A percentile compares a stretch with the other conserved stretches of the same genome.
phyloP scores from a whole-genome alignment of 2,888 invertebrate species.

The Resseliella maxima region DNA sequence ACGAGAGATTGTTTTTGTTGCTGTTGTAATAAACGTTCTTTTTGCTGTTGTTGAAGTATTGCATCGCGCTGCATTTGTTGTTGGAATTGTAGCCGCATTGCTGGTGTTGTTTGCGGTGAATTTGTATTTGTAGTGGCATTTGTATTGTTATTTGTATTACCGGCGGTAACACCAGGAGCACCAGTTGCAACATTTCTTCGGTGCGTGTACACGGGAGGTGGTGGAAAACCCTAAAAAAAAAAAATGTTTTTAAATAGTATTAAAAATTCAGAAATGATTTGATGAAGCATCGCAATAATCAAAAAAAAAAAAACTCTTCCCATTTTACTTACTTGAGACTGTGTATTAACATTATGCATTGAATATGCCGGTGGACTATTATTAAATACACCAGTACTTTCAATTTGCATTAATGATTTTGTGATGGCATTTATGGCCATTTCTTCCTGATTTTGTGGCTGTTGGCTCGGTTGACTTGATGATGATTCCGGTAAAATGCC shows the following conservation, averaged over 20 bases:
- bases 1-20: conserved; percentile 85
- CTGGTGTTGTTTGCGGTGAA: conserved; percentile 53
- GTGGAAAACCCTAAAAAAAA: conserved; percentile 64
- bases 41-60: conserved; percentile 65
- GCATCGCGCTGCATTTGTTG: conserved; percentile 63
- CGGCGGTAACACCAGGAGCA: no score
- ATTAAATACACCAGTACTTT: conserved; percentile 69
- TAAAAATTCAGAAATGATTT: neutral
- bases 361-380: conserved; percentile 61
- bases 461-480: conserved; percentile 61
- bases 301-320: neutral
- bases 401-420: conserved; percentile 89
- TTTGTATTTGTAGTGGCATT: neutral
- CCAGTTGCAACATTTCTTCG: conserved; percentile 63
- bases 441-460: conserved; percentile 71
- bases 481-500: neutral
- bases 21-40: conserved; percentile 79
- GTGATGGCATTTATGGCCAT: conserved; percentile 91
- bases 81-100: conserved; percentile 56
- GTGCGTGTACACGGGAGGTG: conserved; percentile 65
- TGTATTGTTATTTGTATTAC: conserved; percentile 60
- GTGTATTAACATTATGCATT: conserved; percentile 59
- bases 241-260: neutral
- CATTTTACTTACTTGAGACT: conserved; percentile 62
- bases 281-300: neutral